These are phyloP conservation scores for Embidobia sp. DNA, from an alignment of 2,888 invertebrate genomes.

Conservation along the genomic window DNA sequence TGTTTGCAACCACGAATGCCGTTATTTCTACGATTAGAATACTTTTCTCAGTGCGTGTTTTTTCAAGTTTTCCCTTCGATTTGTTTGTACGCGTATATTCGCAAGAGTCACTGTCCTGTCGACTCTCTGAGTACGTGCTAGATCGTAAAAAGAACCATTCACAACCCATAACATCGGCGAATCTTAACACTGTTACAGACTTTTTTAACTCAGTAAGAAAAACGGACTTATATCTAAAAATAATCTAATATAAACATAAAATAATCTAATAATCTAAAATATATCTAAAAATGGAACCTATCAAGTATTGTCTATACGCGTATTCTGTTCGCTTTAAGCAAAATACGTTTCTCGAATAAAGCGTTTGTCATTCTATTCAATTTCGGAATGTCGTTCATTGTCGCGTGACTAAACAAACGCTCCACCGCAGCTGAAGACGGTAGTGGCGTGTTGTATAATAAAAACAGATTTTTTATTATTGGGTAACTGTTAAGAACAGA, in stretches of 20 bases:
- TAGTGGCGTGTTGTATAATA: conserved; percentile 1
- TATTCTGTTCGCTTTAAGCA: background rate
- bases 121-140: conserved; percentile 18
- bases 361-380: background rate
- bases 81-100: conserved; percentile 3
- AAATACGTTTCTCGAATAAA: background rate
- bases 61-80: background rate
- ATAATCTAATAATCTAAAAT: too few relatives aligned
- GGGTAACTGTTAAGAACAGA: background rate
- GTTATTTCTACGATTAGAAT: conserved; percentile 16
- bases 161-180: conserved; percentile 57
- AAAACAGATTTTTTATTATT: background rate
- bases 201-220: too few relatives aligned
- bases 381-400: background rate
- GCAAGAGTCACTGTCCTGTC: background rate
- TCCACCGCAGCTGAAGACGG: conserved; percentile 3
- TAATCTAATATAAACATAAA: too few relatives aligned
- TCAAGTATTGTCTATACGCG: background rate
- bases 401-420: background rate
- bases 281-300: too few relatives aligned
- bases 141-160: conserved; percentile 46
- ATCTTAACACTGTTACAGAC: too few relatives aligned
- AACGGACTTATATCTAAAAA: too few relatives aligned
- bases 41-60: conserved; percentile 15
- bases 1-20: too few relatives aligned